Conservation (phyloP, 2,113 vertebrate genomes). For the Nycticorax nycticorax region DNA sequence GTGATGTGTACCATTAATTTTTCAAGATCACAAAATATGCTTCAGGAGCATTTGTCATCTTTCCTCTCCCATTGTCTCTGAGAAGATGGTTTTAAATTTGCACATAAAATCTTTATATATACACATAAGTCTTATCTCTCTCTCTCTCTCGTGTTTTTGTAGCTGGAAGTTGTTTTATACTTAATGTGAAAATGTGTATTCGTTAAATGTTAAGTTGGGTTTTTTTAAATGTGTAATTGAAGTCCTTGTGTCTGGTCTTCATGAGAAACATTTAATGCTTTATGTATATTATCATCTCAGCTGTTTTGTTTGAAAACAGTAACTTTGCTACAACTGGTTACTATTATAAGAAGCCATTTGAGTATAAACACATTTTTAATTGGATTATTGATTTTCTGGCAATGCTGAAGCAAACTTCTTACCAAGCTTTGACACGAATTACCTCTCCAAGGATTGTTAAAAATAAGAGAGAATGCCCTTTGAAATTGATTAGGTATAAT, state of each 20-base stretch:
- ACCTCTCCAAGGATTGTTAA: not conserved
- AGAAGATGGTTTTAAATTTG: not conserved
- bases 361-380: not conserved
- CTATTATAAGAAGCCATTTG: slow-evolving; percentile 46
- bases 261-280: not conserved
- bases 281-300: not conserved
- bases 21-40: not conserved
- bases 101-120: not conserved
- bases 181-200: not conserved
- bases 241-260: not conserved
- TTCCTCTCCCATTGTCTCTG: not conserved
- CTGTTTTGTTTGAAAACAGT: not conserved
- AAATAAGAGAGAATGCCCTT: not conserved
- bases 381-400: slow-evolving; percentile 10
- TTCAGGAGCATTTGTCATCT: not conserved
- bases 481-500: not conserved
- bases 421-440: not conserved
- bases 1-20: not conserved
- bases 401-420: slow-evolving; percentile 11
- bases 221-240: not conserved
- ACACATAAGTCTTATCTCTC: no score
- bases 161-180: not conserved
- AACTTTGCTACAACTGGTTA: not conserved
- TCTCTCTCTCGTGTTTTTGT: not conserved
- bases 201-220: not conserved